These are phyloP conservation scores for Drosophila lacicola DNA, from an alignment of 2,888 invertebrate genomes.

Conservation along the genomic window DNA sequence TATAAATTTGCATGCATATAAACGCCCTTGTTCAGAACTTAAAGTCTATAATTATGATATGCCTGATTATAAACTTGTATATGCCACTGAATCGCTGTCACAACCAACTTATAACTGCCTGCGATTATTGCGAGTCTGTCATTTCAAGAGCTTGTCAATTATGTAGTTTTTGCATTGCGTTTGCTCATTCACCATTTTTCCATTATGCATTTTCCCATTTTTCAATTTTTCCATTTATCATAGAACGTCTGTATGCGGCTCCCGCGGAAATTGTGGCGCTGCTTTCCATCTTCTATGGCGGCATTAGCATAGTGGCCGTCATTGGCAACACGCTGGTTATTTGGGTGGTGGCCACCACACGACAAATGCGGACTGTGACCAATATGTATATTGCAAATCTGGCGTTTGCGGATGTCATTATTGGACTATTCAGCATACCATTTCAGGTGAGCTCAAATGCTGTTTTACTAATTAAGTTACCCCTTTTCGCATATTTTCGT, in stretches of 20 bases:
- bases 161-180: slow-evolving; percentile 28
- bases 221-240: background rate
- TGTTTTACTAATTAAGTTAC: slow-evolving; percentile 26
- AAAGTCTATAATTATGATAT: no score
- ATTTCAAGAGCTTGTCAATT: slow-evolving; percentile 22
- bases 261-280: slow-evolving; percentile 90
- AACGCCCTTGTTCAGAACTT: no score
- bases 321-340: slow-evolving; percentile 94
- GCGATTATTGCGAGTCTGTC: slow-evolving; percentile 45
- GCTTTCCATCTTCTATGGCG: slow-evolving; percentile 92
- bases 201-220: slow-evolving; percentile 3
- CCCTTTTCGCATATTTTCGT: slow-evolving; percentile 14
- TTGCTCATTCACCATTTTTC: slow-evolving; percentile 10
- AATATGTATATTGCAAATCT: slow-evolving; percentile 95
- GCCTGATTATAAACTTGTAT: no score
- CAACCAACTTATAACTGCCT: slow-evolving; percentile 19
- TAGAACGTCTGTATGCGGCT: slow-evolving; percentile 88
- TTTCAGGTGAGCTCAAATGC: slow-evolving; percentile 87
- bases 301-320: slow-evolving; percentile 92
- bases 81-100: slow-evolving; percentile 9
- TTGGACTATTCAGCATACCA: slow-evolving; percentile 93
- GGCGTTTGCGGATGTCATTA: slow-evolving; percentile 93
- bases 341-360: slow-evolving; percentile 92
- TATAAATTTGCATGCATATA: no score
- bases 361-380: slow-evolving; percentile 93